Percentiles rank a stretch among this genome's conserved stretches.
Conservation (phyloP, 2,888 invertebrate species). For the Pilophorus perplexus region DNA sequence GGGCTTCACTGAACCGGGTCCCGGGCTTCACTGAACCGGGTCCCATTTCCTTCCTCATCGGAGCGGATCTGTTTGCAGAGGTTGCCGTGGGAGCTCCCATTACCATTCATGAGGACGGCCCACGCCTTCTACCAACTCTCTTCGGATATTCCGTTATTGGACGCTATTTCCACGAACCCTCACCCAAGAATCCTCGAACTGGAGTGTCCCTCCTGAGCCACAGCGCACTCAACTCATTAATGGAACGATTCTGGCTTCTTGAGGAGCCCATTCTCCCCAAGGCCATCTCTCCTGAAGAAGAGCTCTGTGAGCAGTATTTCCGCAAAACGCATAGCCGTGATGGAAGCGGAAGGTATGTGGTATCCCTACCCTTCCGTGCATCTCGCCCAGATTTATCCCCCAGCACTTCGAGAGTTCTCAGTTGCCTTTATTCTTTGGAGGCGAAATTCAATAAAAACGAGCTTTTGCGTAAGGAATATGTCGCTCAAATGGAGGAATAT, state of each 20-base stretch:
- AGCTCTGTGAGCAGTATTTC: constrained; percentile 21
- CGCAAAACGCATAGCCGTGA: background rate
- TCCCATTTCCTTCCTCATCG: constrained; percentile 7
- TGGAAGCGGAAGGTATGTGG: background rate
- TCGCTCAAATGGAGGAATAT: background rate
- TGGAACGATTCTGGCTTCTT: constrained; percentile 18
- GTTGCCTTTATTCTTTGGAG: background rate
- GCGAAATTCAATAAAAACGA: background rate
- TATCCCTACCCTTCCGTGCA: background rate
- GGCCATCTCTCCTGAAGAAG: background rate
- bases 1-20: background rate
- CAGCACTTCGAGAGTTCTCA: background rate
- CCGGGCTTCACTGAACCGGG: too few species aligned
- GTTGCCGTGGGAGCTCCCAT: constrained; percentile 7
- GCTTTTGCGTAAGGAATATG: background rate
- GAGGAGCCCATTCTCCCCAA: background rate
- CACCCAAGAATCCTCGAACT: background rate
- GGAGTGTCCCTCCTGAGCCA: background rate
- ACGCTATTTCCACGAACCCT: background rate
- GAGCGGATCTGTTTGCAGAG: constrained; percentile 19
- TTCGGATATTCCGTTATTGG: constrained; percentile 20
- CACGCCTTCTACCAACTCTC: background rate
- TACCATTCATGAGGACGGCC: background rate
- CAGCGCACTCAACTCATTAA: background rate
- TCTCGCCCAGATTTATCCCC: background rate